Evolutionary conservation across 2,888 invertebrate genomes (phyloP), one percentile per base, ranked within the genome.

Genomic region (Parelbella ahira): DNA sequence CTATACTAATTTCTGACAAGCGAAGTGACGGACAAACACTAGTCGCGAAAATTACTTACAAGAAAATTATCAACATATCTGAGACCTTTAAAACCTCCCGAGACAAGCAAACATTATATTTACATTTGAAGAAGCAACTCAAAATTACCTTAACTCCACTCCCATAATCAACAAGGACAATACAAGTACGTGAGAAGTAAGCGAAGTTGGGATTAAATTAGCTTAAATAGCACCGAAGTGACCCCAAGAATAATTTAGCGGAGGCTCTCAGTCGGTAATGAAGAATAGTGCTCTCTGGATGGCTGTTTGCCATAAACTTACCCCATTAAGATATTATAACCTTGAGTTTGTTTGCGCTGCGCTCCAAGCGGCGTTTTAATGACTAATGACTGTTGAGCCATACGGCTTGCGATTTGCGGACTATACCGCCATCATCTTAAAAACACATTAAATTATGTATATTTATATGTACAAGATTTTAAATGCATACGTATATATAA

Each of bases 231-330:
- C 69, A 69, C 81, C 78, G 56, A 79, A 82, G 84, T 83, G 84
- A 84, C 86, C 84, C 65, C 59, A 82, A 82, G 83, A 81, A 83
- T 84, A 81, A 83, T 82, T 81, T 76, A 81, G 66, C 64, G 56
- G 68, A 60, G 76, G 70, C 64, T 73, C 71, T 69, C 72, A 60
- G 63, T 61, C 57, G 54, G 64, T 86, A 86, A 86, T 84, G 83
- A 83, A 82, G 81, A 29, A 29, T 29, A 29, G 28, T 29, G 15
- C 28, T 18, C 28, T 29, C 15, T 15, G 63, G 81, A 63, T 71
- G 70, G 66, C 76, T 74, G 72, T 83, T 82, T 76, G 62, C 68
- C 54, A 65, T 64, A 63, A 86, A 86, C 82, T 86, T 83, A 60
- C 54, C 47, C 77, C 77, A 83, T 86, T 84, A 86, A 81, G 80